Conservation (phyloP, 2,113 vertebrate species). For the Himantopus leucocephalus region DNA sequence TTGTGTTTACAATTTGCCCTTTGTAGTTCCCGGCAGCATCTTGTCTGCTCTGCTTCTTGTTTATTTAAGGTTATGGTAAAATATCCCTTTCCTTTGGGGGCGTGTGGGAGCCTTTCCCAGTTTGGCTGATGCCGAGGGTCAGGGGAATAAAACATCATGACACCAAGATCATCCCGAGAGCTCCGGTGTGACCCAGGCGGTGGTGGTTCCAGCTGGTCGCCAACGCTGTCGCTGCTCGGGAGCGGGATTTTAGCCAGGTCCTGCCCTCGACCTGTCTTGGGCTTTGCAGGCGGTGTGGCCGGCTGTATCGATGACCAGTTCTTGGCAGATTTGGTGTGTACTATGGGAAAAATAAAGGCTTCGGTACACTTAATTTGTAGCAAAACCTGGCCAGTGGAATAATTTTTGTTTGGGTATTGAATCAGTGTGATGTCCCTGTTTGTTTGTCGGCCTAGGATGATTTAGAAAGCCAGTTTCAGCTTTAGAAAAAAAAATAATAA, state of each 20-base stretch:
- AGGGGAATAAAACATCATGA: background rate
- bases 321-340: background rate
- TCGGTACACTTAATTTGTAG: background rate
- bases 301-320: rapidly evolving
- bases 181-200: background rate
- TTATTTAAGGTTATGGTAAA: constrained; percentile 27
- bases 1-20: constrained; percentile 22
- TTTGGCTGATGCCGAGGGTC: background rate
- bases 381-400: background rate
- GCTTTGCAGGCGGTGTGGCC: background rate
- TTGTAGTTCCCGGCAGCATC: constrained; percentile 44
- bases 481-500: background rate
- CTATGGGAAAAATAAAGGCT: background rate
- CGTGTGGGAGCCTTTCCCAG: background rate
- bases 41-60: background rate
- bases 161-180: background rate
- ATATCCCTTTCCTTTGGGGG: background rate
- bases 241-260: background rate
- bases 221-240: background rate
- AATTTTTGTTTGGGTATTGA: background rate
- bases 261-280: background rate
- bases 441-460: background rate
- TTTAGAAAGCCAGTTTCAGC: constrained; percentile 16
- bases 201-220: background rate
- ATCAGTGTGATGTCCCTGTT: background rate